Conservation (phyloP, 2,797 vertebrate genomes). For the Lutjanus argentimaculatus region DNA sequence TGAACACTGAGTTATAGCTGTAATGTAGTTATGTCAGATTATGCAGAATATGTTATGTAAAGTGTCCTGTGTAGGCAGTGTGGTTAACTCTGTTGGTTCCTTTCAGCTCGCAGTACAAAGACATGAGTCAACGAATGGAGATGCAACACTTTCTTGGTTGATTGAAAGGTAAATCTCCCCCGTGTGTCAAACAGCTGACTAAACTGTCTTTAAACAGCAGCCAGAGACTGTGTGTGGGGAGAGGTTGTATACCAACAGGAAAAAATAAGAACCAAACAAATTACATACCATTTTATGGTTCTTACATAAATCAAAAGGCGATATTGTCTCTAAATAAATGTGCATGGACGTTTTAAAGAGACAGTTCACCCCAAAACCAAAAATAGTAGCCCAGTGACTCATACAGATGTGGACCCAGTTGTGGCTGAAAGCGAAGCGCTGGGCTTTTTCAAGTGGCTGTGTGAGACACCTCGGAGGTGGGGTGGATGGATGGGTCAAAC, state of each 20-base stretch:
- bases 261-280: too few species aligned
- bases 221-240: neutral
- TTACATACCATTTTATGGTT: too few species aligned
- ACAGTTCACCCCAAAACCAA: too few species aligned
- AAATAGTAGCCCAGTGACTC: too few species aligned
- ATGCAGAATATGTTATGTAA: constrained; percentile 39
- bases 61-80: constrained; percentile 22
- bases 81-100: constrained; percentile 23
- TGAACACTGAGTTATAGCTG: neutral
- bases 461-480: too few species aligned
- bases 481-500: too few species aligned
- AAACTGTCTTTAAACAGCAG: neutral
- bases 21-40: constrained; percentile 28
- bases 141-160: constrained; percentile 4
- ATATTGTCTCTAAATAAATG: neutral
- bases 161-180: constrained; percentile 6
- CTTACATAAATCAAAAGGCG: neutral
- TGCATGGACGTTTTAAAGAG: neutral
- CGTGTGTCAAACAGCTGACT: constrained; percentile 13
- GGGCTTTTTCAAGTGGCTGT: too few species aligned
- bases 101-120: constrained; percentile 32
- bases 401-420: too few species aligned
- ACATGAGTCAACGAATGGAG: constrained; percentile 41
- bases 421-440: too few species aligned
- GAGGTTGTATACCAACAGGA: neutral